Percentiles rank a stretch among this genome's conserved stretches.
phyloP scores from a whole-genome alignment of 2,113 vertebrate genomes.

The Etheostoma cragini region DNA sequence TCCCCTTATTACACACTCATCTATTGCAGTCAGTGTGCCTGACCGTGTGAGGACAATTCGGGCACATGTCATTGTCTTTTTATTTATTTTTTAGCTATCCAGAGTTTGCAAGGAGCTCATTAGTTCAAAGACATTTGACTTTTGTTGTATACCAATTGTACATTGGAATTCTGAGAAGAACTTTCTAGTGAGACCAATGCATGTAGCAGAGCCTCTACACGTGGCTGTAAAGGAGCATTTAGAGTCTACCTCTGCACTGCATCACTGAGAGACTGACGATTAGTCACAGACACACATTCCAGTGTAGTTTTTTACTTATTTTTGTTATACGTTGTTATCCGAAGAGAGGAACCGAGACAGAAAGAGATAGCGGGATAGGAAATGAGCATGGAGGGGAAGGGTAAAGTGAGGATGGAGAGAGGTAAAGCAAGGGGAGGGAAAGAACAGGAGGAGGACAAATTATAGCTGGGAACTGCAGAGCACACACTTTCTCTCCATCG shows the following conservation, averaged over 20 bases:
- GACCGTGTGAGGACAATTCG: background rate
- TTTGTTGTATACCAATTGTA: background rate
- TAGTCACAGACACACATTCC: conserved; percentile 38
- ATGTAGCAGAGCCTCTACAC: background rate
- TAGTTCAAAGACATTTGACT: background rate
- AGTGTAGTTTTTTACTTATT: background rate
- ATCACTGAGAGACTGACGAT: conserved; percentile 15
- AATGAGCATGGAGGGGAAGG: conserved; percentile 31
- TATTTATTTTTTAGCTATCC: background rate
- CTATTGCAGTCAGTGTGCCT: background rate
- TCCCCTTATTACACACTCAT: too few relatives aligned
- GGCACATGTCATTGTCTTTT: background rate
- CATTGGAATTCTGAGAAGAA: background rate
- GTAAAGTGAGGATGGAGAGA: conserved; percentile 7
- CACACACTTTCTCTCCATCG: conserved; percentile 41
- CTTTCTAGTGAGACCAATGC: background rate
- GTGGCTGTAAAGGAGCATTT: conserved; percentile 2
- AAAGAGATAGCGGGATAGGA: conserved; percentile 3
- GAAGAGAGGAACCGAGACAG: conserved; percentile 11
- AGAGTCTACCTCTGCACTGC: conserved; percentile 27
- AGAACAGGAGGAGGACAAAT: conserved; percentile 25
- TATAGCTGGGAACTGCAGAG: conserved; percentile 46
- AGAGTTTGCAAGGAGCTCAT: background rate
- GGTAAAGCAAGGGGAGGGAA: background rate
- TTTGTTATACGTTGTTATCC: background rate